A percentile compares a stretch with the other conserved stretches of the same genome.
Conservation (phyloP, 1,140 invertebrate species). For the Drosophila seguyi region DNA sequence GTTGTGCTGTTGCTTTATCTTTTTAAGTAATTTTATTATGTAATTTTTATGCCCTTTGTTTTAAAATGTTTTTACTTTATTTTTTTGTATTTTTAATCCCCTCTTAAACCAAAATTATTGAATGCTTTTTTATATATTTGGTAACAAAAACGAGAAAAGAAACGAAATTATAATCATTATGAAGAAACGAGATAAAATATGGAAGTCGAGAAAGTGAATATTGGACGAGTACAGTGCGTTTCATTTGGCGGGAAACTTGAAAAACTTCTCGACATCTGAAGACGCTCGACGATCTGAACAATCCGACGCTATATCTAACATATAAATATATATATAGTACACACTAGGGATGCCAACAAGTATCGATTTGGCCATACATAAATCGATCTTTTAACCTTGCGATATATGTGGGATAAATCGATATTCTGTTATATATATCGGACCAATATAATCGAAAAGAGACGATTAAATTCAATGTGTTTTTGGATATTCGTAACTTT, state of each 20-base stretch:
- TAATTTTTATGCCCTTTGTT: conserved; percentile 25
- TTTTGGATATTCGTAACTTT: not conserved
- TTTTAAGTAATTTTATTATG: conserved; percentile 35
- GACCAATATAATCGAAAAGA: not conserved
- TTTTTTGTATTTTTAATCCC: not conserved
- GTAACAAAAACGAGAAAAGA: not conserved
- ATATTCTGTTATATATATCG: not conserved
- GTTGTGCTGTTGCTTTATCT: conserved; percentile 25
- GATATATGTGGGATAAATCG: not conserved
- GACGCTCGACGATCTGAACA: not conserved
- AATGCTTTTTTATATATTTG: conserved; percentile 24
- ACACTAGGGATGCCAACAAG: conserved; percentile 8
- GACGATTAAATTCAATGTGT: not conserved
- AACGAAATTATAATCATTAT: not conserved
- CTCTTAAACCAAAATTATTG: conserved; percentile 9
- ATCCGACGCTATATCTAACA: not conserved
- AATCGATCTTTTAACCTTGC: not conserved
- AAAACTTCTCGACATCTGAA: not conserved
- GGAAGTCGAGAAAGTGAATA: conserved; percentile 1
- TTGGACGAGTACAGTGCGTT: conserved; percentile 14
- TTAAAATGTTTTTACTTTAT: conserved; percentile 10
- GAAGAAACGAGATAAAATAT: conserved; percentile 2
- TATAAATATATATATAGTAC: conserved; percentile 32
- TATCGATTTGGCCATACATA: not conserved
- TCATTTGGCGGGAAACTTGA: not conserved